Evolutionary conservation across 2,888 invertebrate genomes (phyloP), one percentile per base, ranked within the genome.

Genomic region (Spisula subtruncata): DNA sequence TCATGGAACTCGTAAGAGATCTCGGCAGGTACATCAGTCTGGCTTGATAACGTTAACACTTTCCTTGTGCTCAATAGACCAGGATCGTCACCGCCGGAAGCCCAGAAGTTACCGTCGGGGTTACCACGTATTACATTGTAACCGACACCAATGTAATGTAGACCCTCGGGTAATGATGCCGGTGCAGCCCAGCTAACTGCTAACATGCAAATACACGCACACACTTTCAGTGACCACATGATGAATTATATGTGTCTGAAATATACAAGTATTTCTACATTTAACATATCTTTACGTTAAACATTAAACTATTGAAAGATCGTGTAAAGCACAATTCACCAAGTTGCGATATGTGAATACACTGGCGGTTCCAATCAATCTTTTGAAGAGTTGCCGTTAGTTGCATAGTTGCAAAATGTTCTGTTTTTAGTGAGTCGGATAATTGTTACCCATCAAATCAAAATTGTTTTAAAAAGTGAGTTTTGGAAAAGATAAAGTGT

Each of bases 61-160:
- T 92, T 92, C 60, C 92, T 87, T 10, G 92, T 92, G 14, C 89
- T 85, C 79, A 91, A 48, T 12, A 92, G 85, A 20, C 92, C 92
- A 18, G 92, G 92, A 80, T 92, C 92, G 54, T 92, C 92, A 0
- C 92, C 92, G 51, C 92, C 92, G 10, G 88, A 81, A 0, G 90
- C 88, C 92, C 92, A 92, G 83, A 92, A 92, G 56, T 92, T 89
- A 18, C 92, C 92, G 75, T 92, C 92, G 56, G 92, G 92, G 66
- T 92, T 91, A 14, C 91, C 92, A 29, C 83, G 56, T 35, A 92
- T 71, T 1, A 91, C 29, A 71, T 92, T 92, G 83, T 92, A 92
- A 54, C 92, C 92, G 1, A 92, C 92, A 2, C 92, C 92, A 25
- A 92, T 90, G 83, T 85, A 93, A 84, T 91, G 92, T 20, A 92